Conservation (phyloP, 2,888 invertebrate species). For the Hermodice carunculata region DNA sequence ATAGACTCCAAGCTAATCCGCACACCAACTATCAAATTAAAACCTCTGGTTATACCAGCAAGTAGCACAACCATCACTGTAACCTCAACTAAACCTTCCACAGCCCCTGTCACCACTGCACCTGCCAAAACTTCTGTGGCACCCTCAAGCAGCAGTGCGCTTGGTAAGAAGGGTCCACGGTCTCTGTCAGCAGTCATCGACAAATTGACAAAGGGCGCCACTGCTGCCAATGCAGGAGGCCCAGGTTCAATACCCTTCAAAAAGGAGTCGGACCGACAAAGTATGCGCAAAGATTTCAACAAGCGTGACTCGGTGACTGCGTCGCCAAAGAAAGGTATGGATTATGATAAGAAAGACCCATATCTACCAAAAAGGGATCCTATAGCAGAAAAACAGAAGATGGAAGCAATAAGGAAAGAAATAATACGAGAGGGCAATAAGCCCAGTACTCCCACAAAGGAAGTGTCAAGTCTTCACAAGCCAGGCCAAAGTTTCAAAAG, state of each 20-base stretch:
- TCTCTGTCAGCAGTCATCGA: constrained; percentile 80
- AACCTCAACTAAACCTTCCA: constrained; percentile 25
- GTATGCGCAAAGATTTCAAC: not conserved
- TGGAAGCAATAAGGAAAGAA: constrained; percentile 33
- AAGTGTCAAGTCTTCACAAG: too few species aligned
- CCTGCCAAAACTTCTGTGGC: not conserved
- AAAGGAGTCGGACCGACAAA: too few species aligned
- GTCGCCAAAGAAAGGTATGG: not conserved
- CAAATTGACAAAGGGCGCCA: constrained; percentile 75
- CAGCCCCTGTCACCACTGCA: constrained; percentile 18
- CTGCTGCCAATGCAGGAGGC: not conserved
- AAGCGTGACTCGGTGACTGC: not conserved
- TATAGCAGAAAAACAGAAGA: constrained; percentile 18
- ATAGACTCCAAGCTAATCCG: constrained; percentile 56
- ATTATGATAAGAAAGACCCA: not conserved
- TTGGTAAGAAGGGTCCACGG: constrained; percentile 1
- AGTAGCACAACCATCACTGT: constrained; percentile 18
- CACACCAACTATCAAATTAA: constrained; percentile 62
- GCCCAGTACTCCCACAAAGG: constrained; percentile 36
- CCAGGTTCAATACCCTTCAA: too few species aligned
- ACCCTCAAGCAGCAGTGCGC: not conserved
- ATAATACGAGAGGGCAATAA: constrained; percentile 36
- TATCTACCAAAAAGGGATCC: constrained; percentile 13
- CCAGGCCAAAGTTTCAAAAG: too few species aligned
- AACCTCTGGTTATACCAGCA: constrained; percentile 79